These are phyloP conservation scores for Zaprionus taronus DNA, from an alignment of 1,140 invertebrate species.

Conservation along the genomic window DNA sequence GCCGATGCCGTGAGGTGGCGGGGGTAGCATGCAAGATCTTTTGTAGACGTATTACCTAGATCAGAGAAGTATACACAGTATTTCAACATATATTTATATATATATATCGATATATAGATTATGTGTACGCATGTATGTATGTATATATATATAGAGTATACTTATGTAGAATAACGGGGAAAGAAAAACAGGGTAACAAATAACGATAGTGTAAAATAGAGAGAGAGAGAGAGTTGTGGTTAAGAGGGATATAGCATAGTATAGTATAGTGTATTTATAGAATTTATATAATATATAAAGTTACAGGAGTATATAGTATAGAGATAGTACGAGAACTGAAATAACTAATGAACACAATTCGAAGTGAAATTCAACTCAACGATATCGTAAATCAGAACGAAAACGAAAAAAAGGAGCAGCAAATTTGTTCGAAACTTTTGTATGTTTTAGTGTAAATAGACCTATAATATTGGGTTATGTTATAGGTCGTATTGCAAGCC, in stretches of 20 bases:
- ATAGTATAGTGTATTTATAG: constrained; percentile 1
- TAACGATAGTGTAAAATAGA: constrained; percentile 28
- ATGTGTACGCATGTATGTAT: constrained; percentile 26
- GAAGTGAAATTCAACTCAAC: constrained; percentile 1
- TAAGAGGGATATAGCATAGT: constrained; percentile 21
- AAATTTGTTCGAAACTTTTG: background rate
- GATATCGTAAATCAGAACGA: background rate
- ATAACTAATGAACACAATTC: background rate
- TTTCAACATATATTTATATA: constrained; percentile 43
- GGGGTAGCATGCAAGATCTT: constrained; percentile 84
- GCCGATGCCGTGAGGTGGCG: constrained; percentile 75
- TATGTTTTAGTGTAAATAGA: background rate
- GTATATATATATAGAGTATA: constrained; percentile 4
- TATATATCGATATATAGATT: constrained; percentile 22
- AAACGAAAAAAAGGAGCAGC: background rate
- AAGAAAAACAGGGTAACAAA: constrained; percentile 7
- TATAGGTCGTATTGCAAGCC: background rate
- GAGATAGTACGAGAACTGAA: background rate
- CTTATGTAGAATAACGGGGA: constrained; percentile 2
- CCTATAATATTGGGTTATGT: background rate
- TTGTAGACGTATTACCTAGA: constrained; percentile 84
- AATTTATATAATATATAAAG: background rate
- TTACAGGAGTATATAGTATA: background rate
- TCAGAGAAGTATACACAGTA: constrained; percentile 68
- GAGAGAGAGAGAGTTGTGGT: constrained; percentile 1